phyloP scores from a whole-genome alignment of 1,140 invertebrate genomes.

The Colletes gigas region DNA sequence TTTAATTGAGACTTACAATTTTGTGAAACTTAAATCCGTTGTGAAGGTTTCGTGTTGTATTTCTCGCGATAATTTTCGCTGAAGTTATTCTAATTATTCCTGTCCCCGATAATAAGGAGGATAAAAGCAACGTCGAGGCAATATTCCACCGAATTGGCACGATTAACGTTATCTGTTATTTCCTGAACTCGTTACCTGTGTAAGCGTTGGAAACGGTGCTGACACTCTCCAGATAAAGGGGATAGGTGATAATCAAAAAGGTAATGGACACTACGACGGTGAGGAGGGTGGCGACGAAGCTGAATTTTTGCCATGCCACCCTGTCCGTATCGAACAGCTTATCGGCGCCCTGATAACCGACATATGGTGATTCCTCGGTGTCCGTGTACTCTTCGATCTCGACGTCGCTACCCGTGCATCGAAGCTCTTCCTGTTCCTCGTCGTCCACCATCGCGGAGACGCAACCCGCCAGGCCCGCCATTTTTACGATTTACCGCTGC shows the following conservation, averaged over 20 bases:
- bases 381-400: conserved; percentile 78
- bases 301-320: conserved; percentile 74
- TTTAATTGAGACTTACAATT: no score
- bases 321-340: conserved; percentile 77
- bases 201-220: conserved; percentile 74
- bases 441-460: conserved; percentile 75
- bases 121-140: background rate
- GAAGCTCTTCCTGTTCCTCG: conserved; percentile 77
- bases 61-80: no score
- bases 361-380: conserved; percentile 75
- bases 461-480: conserved; percentile 67
- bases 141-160: background rate
- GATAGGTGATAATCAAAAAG: conserved; percentile 72
- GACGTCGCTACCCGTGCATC: conserved; percentile 76
- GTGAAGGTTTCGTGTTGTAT: no score
- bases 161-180: background rate
- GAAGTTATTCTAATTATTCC: no score
- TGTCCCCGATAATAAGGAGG: background rate
- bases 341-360: conserved; percentile 73
- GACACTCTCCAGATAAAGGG: conserved; percentile 75
- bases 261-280: conserved; percentile 71
- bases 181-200: conserved; percentile 66
- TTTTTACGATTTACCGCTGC: conserved; percentile 39
- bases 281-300: conserved; percentile 70
- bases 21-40: no score